phyloP scores from a whole-genome alignment of 1,140 invertebrate genomes.

The Platorchestia sp. region DNA sequence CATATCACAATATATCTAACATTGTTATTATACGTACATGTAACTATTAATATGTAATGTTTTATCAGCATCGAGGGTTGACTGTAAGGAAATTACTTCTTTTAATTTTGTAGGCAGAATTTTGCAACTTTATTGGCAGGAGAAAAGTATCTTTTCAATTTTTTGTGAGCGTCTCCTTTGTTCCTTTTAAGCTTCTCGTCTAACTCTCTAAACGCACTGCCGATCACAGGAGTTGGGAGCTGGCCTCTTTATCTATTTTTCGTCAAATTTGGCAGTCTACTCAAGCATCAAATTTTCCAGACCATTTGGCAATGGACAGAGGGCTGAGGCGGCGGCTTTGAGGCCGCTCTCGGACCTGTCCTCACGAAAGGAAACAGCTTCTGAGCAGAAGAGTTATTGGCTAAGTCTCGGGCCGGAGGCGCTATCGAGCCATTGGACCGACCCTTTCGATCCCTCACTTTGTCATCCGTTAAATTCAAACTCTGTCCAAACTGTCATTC shows the following conservation, averaged over 20 bases:
- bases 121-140: not conserved
- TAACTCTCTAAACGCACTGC: not conserved
- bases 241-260: slow-evolving; percentile 30
- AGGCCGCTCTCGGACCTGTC: not conserved
- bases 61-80: not conserved
- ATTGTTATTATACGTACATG: too few relatives aligned
- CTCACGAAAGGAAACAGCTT: slow-evolving; percentile 41
- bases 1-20: too few relatives aligned
- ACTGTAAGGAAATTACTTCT: not conserved
- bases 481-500: slow-evolving; percentile 23
- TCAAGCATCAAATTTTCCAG: slow-evolving; percentile 47
- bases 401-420: not conserved
- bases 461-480: slow-evolving; percentile 32
- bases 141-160: not conserved
- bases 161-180: not conserved
- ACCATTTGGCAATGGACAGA: slow-evolving; percentile 51
- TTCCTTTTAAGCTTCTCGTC: not conserved
- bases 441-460: not conserved
- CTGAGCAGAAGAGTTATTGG: slow-evolving; percentile 27
- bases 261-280: slow-evolving; percentile 23
- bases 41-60: too few relatives aligned
- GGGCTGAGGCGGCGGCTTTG: slow-evolving; percentile 11
- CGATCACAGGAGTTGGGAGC: slow-evolving; percentile 4
- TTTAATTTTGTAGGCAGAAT: not conserved
- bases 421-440: not conserved